Base-by-base conservation (phyloP, 2,888 invertebrate species). In the Cepaea hortensis region DNA sequence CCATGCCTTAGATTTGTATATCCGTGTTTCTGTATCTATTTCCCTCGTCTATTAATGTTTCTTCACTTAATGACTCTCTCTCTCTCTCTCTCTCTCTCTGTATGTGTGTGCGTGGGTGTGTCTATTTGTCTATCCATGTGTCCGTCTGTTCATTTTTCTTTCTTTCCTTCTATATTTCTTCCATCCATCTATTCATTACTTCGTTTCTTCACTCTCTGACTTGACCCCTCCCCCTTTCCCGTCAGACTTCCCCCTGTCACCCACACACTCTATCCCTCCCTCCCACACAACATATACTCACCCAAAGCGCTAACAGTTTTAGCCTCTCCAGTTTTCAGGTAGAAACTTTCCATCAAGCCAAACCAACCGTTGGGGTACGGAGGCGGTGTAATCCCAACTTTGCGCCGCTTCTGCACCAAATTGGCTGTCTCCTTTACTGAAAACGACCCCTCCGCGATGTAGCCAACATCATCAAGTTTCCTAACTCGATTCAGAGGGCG, bases 331-430 rank as follows among this genome's bases (percentile, higher is more conserved):
- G 87, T 91, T 70, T 91, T 90, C 35, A 98, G 92, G 0, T 96
- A 95, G 9, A 95, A 94, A 4, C 96, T 96, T 93, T 98, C 97
- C 0, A 96, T 95, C 1, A 98, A 93, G 0, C 96, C 96, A 91
- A 97, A 98, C 98, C 98, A 98, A 0, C 98, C 98, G 92, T 98
- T 98, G 0, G 98, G 98, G 93, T 96, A 98, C 0, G 97, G 97
- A 0, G 98, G 98, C 0, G 97, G 98, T 3, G 97, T 93, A 0
- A 95, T 95, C 0, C 97, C 97, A 9, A 96, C 94, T 86, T 95
- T 95, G 11, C 96, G 94, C 0, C 95, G 92, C 85, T 91, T 91
- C 88, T 91, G 91, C 9, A 94, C 93, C 76, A 89, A 86, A 77
- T 93, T 93, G 1, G 93, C 92, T 46, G 93, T 91, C 48, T 93